phyloP scores from a whole-genome alignment of 2,888 invertebrate genomes.

The Dione vanillae region DNA sequence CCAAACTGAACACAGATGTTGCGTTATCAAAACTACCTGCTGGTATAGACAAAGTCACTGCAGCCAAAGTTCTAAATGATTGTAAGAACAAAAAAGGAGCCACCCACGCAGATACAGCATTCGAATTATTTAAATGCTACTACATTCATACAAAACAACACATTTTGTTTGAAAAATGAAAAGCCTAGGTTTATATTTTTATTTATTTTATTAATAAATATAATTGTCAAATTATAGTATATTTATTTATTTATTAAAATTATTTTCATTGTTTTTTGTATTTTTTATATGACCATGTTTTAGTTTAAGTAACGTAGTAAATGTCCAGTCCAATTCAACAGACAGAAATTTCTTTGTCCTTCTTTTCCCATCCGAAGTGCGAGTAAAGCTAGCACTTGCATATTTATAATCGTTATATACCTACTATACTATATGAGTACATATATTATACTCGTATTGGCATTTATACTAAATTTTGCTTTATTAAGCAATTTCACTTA shows the following conservation, averaged over 20 bases:
- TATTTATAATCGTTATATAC: too few species aligned
- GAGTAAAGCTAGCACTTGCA: too few species aligned
- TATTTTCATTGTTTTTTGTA: background rate
- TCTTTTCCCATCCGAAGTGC: too few species aligned
- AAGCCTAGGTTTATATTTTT: background rate
- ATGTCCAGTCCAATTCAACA: too few species aligned
- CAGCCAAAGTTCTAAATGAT: conserved; percentile 66
- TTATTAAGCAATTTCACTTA: too few species aligned
- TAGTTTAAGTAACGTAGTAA: too few species aligned
- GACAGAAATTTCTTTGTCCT: too few species aligned
- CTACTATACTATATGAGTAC: too few species aligned
- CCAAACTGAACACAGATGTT: conserved; percentile 71
- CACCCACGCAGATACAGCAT: conserved; percentile 69
- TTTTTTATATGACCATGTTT: too few species aligned
- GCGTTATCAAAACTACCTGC: conserved; percentile 69
- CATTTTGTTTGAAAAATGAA: conserved; percentile 41
- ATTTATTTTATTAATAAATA: background rate
- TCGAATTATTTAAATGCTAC: conserved; percentile 76
- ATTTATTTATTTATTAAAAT: background rate
- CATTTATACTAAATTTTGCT: too few species aligned
- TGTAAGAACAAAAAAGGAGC: conserved; percentile 71
- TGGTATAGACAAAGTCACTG: conserved; percentile 66
- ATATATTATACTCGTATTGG: too few species aligned
- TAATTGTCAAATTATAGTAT: too few species aligned
- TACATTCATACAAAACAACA: conserved; percentile 67